A percentile compares a stretch with the other conserved stretches of the same genome.
These are phyloP conservation scores for Drosophila seclusa DNA, from an alignment of 2,888 invertebrate genomes.

Conservation along the genomic window DNA sequence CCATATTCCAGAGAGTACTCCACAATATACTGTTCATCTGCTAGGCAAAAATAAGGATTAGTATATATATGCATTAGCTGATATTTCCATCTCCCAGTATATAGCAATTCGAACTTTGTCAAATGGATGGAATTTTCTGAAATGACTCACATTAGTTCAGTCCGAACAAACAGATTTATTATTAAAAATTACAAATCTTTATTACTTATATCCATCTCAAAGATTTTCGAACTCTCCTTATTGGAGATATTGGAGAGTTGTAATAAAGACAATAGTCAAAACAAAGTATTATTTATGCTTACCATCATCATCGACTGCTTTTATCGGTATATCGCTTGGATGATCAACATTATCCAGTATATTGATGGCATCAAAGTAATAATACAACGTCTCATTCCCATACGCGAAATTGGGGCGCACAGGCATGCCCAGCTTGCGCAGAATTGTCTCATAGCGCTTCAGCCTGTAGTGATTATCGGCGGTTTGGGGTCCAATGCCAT, in stretches of 20 bases:
- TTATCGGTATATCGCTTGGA: slow-evolving; percentile 64
- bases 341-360: slow-evolving; percentile 63
- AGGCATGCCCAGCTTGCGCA: slow-evolving; percentile 67
- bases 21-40: slow-evolving; percentile 97
- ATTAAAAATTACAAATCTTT: not conserved
- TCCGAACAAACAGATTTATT: too few species aligned
- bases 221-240: not conserved
- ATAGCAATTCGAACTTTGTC: not conserved
- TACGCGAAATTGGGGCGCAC: slow-evolving; percentile 71
- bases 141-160: too few species aligned
- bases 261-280: not conserved
- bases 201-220: not conserved
- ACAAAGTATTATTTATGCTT: not conserved
- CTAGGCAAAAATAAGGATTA: slow-evolving; percentile 34
- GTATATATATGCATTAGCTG: not conserved
- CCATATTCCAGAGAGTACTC: slow-evolving; percentile 99
- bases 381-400: slow-evolving; percentile 75
- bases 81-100: not conserved
- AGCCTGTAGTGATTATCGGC: slow-evolving; percentile 67
- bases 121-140: not conserved
- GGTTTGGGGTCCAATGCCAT: slow-evolving; percentile 83
- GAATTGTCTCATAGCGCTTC: slow-evolving; percentile 70
- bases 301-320: slow-evolving; percentile 67
- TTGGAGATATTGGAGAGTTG: not conserved
- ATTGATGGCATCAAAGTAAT: slow-evolving; percentile 75